phyloP scores from a whole-genome alignment of 53 echinoderm and acorn worm species.

The Mesocentrotus franciscanus region DNA sequence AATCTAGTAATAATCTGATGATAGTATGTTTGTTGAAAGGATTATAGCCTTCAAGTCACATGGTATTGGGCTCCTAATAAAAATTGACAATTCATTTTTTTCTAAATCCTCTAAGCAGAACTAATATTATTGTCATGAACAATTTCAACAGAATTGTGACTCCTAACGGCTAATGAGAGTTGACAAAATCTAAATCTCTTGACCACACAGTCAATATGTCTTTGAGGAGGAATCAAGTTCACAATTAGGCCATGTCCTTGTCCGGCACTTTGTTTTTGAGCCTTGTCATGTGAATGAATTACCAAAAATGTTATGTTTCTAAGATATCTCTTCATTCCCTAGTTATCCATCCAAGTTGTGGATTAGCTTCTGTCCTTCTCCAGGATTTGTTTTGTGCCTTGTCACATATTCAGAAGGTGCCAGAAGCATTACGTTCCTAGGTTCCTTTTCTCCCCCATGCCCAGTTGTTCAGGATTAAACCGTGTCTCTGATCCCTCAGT shows the following conservation, averaged over 20 bases:
- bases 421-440: too few species aligned
- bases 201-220: neutral
- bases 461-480: neutral
- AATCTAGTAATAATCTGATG: neutral
- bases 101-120: neutral
- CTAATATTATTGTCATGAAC: neutral
- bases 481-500: neutral
- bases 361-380: too few species aligned
- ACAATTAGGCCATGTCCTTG: slow-evolving; percentile 26
- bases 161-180: neutral
- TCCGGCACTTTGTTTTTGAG: neutral
- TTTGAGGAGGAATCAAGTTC: neutral
- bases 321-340: neutral
- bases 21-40: neutral
- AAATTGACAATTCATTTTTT: neutral
- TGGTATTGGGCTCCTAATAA: neutral
- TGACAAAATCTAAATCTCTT: neutral
- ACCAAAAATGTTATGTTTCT: neutral
- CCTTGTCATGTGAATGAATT: neutral
- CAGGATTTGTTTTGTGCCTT: too few species aligned
- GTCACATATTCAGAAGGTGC: too few species aligned
- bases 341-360: too few species aligned
- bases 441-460: too few species aligned
- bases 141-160: neutral
- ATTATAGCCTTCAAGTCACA: neutral